phyloP scores from a whole-genome alignment of 1,140 invertebrate species.

The Lethrus apterus region DNA sequence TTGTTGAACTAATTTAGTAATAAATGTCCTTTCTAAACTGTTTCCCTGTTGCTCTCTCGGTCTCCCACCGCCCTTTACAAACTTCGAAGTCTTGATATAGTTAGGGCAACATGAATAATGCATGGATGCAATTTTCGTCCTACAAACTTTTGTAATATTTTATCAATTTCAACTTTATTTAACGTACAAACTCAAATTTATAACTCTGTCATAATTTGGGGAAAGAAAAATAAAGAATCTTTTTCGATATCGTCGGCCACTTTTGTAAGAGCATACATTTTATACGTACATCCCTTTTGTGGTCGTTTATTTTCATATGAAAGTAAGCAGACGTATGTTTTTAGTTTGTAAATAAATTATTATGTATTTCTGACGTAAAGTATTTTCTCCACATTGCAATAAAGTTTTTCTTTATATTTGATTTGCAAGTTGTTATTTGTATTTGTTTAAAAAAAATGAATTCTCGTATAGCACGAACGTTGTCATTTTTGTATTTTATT shows the following conservation, averaged over 20 bases:
- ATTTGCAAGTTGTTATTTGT: too few species aligned
- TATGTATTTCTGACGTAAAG: too few species aligned
- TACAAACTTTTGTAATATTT: constrained; percentile 44
- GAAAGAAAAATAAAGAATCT: constrained; percentile 18
- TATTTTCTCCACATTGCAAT: too few species aligned
- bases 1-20: constrained; percentile 28
- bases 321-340: too few species aligned
- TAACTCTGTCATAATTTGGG: constrained; percentile 39
- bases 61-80: constrained; percentile 19
- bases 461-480: too few species aligned
- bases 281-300: too few species aligned
- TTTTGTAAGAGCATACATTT: not conserved
- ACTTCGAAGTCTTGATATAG: constrained; percentile 43
- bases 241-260: constrained; percentile 8
- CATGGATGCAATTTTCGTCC: constrained; percentile 44
- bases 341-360: too few species aligned
- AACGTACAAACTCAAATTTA: constrained; percentile 44
- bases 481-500: too few species aligned
- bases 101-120: constrained; percentile 43
- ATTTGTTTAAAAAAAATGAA: too few species aligned
- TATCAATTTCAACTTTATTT: constrained; percentile 45
- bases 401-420: too few species aligned
- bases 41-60: constrained; percentile 8
- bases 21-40: constrained; percentile 24
- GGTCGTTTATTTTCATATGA: too few species aligned